phyloP scores from a whole-genome alignment of 2,113 vertebrate genomes.

The Pomatorhinus ruficollis region DNA sequence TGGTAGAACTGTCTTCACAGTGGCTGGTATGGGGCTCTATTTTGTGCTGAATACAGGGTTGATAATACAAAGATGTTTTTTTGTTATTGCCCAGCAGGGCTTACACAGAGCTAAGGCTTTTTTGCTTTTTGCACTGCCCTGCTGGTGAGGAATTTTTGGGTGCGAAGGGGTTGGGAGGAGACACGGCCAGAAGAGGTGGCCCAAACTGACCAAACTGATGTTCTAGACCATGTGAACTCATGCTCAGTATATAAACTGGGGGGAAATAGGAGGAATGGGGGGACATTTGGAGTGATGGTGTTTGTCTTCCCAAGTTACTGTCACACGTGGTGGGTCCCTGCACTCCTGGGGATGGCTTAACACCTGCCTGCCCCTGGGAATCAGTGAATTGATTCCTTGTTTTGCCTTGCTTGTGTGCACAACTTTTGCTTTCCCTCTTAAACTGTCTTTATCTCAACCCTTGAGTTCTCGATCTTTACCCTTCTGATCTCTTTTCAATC shows the following conservation, averaged over 20 bases:
- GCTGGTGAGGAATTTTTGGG: not conserved
- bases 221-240: not conserved
- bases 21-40: not conserved
- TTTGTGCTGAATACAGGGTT: not conserved
- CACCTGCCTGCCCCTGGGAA: not conserved
- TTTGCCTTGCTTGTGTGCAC: not conserved
- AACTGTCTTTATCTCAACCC: not conserved
- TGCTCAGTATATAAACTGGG: not conserved
- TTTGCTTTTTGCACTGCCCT: not conserved
- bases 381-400: not conserved
- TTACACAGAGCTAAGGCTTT: not conserved
- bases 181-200: not conserved
- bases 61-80: not conserved
- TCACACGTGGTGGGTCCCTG: accelerated
- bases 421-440: not conserved
- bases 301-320: not conserved
- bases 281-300: not conserved
- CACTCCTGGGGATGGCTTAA: not conserved
- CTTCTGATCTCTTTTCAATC: not conserved
- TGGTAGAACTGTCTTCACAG: not conserved
- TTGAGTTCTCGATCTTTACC: not conserved
- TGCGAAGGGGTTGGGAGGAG: not conserved
- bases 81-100: not conserved
- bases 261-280: not conserved
- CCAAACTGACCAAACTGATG: not conserved